These are phyloP conservation scores for Poecilia wingei DNA, from an alignment of 2,797 vertebrate genomes.

Conservation along the genomic window DNA sequence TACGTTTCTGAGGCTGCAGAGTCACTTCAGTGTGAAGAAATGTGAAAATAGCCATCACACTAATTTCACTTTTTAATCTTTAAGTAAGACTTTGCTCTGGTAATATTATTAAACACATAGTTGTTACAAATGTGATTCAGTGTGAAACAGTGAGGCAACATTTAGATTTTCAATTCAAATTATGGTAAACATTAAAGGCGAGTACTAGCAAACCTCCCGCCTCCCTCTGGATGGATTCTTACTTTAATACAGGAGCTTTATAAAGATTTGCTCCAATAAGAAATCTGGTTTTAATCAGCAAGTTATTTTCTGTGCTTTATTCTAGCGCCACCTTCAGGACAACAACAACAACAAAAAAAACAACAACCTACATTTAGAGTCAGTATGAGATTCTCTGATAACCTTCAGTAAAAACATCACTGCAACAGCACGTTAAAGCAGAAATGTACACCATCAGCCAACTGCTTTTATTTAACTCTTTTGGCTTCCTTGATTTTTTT, in stretches of 20 bases:
- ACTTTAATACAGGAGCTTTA: background rate
- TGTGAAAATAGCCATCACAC: background rate
- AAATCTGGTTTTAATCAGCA: background rate
- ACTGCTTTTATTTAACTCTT: background rate
- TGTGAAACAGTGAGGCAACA: background rate
- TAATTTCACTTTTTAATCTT: background rate
- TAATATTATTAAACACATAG: background rate
- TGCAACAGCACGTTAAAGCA: background rate
- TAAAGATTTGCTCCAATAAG: background rate
- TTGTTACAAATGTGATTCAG: background rate
- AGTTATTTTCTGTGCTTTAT: slow-evolving; percentile 6
- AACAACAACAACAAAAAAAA: slow-evolving; percentile 7
- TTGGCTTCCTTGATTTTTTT: background rate
- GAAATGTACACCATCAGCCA: background rate
- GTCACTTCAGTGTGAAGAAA: slow-evolving; percentile 5
- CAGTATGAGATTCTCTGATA: background rate
- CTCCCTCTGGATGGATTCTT: background rate
- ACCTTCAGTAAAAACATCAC: background rate
- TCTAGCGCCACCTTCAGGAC: slow-evolving; percentile 53
- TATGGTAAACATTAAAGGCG: background rate
- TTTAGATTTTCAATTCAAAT: background rate
- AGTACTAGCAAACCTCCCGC: background rate
- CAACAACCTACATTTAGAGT: background rate
- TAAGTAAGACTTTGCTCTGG: background rate
- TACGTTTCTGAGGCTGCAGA: background rate